Base-by-base conservation (phyloP, 2,888 invertebrate species). In the Sesia bembeciformis region DNA sequence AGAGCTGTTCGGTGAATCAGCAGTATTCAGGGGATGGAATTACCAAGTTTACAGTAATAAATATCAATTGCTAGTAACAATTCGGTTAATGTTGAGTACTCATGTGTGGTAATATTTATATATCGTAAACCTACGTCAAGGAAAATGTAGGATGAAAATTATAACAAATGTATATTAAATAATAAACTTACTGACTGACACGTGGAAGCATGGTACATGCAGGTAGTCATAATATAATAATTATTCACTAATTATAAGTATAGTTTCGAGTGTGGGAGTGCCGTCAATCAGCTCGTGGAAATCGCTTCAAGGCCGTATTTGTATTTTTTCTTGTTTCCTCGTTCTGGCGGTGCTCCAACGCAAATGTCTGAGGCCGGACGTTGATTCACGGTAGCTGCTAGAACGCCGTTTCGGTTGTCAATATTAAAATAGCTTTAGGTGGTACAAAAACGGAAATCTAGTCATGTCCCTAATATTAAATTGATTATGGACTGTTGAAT, bases 291-390 rank as follows among this genome's bases (percentile, higher is more conserved):
- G 5, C 50, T 38, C 38, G 38, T 39, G 38, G 50, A 50, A 50
- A 46, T 46, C 46, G 38, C 38, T 50, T 50, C 7, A 8, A 50
- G 39, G 50, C 4, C 6, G 7, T 4, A 50, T 50, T 38, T 58
- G 58, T 56, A 59, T 64, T 60, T 68, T 71, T 73, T 70, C 66
- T 66, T 67, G 62, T 61, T 65, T 60, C 60, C 59, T 58, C 59
- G 58, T 57, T 55, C 66, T 83, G 83, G 83, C 79, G 57, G 53
- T 40, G 43, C 55, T 72, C 83, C 84, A 83, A 74, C 56, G 54
- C 58, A 64, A 74, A 66, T 64, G 67, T 67, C 65, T 66, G 61
- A 46, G 46, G 38, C 63, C 67, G 67, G 70, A 65, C 76, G 74
- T 75, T 80, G 80, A 81, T 78, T 80, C 79, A 79, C 68, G 58